Evolutionary conservation across 2,797 vertebrate genomes (phyloP).

Genomic region (Silurus aristotelis): DNA sequence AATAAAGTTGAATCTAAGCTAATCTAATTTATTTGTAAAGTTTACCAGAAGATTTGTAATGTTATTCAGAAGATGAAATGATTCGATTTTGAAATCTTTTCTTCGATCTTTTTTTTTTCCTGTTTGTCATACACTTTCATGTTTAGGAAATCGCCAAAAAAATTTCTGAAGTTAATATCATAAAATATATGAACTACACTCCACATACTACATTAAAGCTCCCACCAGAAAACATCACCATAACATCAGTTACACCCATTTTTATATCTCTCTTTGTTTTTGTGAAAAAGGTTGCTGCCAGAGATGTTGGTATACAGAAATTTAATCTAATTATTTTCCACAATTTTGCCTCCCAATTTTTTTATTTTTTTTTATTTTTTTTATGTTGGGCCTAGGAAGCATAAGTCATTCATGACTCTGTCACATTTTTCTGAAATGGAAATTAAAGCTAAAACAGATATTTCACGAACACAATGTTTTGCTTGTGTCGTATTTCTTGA

Average conservation of each 20-base stretch:
- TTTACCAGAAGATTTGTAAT: too few species aligned
- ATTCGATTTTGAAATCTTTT: neutral
- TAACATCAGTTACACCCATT: neutral
- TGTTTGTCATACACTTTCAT: neutral
- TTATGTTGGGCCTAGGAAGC: neutral
- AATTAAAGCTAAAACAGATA: neutral
- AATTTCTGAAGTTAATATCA: neutral
- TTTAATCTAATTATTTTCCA: neutral
- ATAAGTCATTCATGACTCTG: neutral
- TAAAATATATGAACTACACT: too few species aligned
- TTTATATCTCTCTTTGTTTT: neutral
- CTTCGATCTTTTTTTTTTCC: neutral
- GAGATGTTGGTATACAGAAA: neutral
- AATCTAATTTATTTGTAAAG: too few species aligned
- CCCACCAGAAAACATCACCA: neutral
- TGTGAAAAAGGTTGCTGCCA: neutral
- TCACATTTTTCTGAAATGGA: neutral
- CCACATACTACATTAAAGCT: neutral
- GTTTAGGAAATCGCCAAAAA: neutral
- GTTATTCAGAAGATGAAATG: neutral
- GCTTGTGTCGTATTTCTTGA: neutral
- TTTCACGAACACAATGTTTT: neutral
- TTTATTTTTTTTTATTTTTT: too few species aligned
- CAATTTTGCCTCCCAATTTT: neutral
- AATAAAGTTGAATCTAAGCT: too few species aligned